Evolutionary conservation across 2,113 vertebrate genomes (phyloP).

Genomic region (Columbina picui): DNA sequence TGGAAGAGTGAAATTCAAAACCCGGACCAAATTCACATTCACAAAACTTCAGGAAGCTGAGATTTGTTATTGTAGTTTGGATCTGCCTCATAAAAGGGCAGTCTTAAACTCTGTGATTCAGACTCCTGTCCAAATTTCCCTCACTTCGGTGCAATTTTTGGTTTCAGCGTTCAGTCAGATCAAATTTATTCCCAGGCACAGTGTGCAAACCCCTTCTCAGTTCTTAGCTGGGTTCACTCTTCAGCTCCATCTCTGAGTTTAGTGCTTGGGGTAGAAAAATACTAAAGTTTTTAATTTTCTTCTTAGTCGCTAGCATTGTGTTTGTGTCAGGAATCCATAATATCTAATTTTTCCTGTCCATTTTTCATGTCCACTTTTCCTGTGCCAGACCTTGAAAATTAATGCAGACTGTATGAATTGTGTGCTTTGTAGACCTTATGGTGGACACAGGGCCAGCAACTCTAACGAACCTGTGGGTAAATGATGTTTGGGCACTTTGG

Average conservation of each 20-base stretch:
- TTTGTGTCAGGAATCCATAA: not conserved
- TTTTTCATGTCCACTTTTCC: not conserved
- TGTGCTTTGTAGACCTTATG: not conserved
- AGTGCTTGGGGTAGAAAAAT: not conserved
- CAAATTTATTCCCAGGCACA: not conserved
- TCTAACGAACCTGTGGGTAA: not conserved
- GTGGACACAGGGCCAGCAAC: not conserved
- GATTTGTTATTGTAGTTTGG: not conserved
- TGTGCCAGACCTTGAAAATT: not conserved
- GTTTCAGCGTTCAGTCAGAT: not conserved
- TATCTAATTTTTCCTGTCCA: not conserved
- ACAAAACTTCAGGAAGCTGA: not conserved
- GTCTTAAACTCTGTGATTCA: not conserved
- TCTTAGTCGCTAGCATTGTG: not conserved
- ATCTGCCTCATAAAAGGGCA: not conserved
- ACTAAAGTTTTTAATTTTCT: not conserved
- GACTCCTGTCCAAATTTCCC: not conserved
- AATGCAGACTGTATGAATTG: not conserved
- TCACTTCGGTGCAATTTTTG: not conserved
- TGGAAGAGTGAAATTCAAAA: not conserved
- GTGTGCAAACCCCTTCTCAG: not conserved
- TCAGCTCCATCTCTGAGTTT: not conserved
- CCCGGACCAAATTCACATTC: not conserved
- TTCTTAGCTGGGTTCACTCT: not conserved
- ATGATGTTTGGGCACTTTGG: not conserved